phyloP scores from a whole-genome alignment of 2,113 vertebrate species.

The Todiramphus chloris region DNA sequence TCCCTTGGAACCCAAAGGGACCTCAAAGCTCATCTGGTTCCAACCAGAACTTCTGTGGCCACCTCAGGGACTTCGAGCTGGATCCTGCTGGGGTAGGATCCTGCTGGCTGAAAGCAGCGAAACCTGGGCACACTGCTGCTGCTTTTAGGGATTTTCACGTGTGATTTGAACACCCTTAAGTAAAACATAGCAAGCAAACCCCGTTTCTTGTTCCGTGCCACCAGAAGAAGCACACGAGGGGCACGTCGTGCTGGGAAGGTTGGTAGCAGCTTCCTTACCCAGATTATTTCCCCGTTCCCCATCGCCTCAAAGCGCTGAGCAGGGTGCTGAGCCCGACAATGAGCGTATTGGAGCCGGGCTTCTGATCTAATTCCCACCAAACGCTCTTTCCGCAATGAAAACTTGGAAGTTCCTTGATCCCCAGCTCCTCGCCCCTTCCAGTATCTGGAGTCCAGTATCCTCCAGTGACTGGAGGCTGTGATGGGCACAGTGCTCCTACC shows the following conservation, averaged over 20 bases:
- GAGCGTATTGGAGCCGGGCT: neutral
- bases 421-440: neutral
- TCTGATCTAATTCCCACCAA: slow-evolving; percentile 49
- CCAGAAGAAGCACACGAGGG: neutral
- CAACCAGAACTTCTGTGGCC: too few relatives aligned
- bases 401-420: neutral
- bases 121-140: neutral
- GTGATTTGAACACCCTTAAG: neutral
- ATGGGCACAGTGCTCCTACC: neutral
- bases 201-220: neutral
- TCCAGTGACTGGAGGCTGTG: neutral
- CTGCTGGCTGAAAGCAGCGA: too few relatives aligned
- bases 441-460: neutral
- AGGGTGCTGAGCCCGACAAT: neutral
- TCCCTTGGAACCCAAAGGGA: too few relatives aligned
- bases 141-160: neutral
- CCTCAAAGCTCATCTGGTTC: too few relatives aligned
- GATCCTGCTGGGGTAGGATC: neutral
- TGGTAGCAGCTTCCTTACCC: neutral
- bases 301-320: neutral
- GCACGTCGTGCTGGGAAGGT: neutral
- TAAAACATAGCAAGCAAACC: neutral
- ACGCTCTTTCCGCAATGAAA: neutral
- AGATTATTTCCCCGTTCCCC: neutral
- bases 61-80: neutral